These are phyloP conservation scores for Streptopelia turtur DNA, from an alignment of 2,797 vertebrate species.

Conservation along the genomic window DNA sequence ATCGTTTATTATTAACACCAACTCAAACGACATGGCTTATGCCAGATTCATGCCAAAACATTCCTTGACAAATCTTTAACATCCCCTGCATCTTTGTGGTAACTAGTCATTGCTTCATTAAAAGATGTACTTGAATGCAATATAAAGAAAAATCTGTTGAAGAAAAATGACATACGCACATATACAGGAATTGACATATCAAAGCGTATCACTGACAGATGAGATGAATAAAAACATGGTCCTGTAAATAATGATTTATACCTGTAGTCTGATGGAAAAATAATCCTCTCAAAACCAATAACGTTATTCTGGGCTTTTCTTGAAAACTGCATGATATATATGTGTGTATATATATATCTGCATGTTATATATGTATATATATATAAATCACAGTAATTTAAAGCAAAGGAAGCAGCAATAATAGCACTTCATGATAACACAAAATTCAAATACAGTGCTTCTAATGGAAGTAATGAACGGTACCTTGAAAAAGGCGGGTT, in stretches of 20 bases:
- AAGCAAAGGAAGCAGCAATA: not conserved
- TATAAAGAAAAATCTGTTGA: not conserved
- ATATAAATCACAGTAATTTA: not conserved
- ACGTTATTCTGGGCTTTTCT: not conserved
- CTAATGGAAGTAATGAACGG: not conserved
- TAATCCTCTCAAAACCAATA: not conserved
- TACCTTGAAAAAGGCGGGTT: slow-evolving; percentile 92
- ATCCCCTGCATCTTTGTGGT: not conserved
- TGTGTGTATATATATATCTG: not conserved
- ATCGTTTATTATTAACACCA: not conserved
- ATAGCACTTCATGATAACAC: not conserved
- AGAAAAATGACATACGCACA: not conserved
- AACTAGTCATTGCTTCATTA: not conserved
- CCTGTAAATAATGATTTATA: not conserved
- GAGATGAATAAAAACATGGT: not conserved
- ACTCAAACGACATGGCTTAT: not conserved
- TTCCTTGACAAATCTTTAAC: not conserved
- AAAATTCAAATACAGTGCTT: not conserved
- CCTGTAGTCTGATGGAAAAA: not conserved
- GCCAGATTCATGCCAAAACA: not conserved
- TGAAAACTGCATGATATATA: not conserved
- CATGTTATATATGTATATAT: not conserved
- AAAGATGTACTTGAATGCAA: not conserved
- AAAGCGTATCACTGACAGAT: not conserved
- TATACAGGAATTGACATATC: not conserved